Percentiles rank a stretch among this genome's conserved stretches.
phyloP scores from a whole-genome alignment of 2,113 vertebrate genomes.

The Colius striatus region DNA sequence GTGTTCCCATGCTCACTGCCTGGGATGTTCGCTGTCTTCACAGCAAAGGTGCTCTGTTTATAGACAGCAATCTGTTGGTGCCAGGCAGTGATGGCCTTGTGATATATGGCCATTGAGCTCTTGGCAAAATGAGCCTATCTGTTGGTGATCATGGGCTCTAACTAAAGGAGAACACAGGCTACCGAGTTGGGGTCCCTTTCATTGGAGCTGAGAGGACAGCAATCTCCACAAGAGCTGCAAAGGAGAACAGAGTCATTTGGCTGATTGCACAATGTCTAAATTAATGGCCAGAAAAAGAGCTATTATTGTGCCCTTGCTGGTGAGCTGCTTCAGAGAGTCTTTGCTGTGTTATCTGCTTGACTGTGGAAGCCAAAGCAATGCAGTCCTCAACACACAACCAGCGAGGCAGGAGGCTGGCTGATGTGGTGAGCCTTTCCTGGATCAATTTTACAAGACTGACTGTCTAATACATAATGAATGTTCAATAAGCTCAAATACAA shows the following conservation, averaged over 20 bases:
- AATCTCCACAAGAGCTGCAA: conserved; percentile 69
- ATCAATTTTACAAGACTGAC: conserved; percentile 17
- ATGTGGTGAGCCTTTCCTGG: neutral
- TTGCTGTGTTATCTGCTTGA: conserved; percentile 46
- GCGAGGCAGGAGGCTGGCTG: neutral
- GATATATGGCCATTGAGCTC: conserved; percentile 75
- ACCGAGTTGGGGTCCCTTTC: conserved; percentile 68
- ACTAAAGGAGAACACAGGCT: conserved; percentile 80
- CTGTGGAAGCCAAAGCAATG: conserved; percentile 32
- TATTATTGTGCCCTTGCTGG: conserved; percentile 68
- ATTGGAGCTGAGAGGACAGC: conserved; percentile 78
- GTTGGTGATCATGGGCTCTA: conserved; percentile 74
- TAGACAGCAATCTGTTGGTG: conserved; percentile 81
- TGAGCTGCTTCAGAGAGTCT: conserved; percentile 68
- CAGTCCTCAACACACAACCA: neutral
- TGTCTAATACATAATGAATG: neutral
- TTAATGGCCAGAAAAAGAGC: conserved; percentile 81
- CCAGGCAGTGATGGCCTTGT: conserved; percentile 66
- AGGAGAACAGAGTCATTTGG: conserved; percentile 77
- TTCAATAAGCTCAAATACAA: conserved; percentile 23
- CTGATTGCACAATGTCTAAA: conserved; percentile 77
- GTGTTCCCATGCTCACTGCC: conserved; percentile 69
- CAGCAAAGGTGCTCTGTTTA: conserved; percentile 83
- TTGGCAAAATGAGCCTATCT: conserved; percentile 76
- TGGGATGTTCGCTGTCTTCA: conserved; percentile 65